A percentile compares a stretch with the other conserved stretches of the same genome.
phyloP scores from a whole-genome alignment of 2,113 vertebrate species.

The Brachyistius frenatus region DNA sequence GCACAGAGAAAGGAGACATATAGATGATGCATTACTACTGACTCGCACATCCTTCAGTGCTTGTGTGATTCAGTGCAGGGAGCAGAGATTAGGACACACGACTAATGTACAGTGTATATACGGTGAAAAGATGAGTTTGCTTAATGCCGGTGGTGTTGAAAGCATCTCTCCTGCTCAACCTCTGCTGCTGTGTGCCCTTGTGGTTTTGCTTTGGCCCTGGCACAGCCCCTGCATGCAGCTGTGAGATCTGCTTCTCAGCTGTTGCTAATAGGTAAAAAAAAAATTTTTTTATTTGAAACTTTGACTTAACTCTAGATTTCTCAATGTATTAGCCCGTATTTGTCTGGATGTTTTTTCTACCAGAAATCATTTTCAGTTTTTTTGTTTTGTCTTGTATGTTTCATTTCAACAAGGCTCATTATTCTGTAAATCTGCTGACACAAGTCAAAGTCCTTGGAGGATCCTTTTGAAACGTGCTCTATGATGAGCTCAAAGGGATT shows the following conservation, averaged over 20 bases:
- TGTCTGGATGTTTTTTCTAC: neutral
- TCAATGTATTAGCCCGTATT: neutral
- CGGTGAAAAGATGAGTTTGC: slow-evolving; percentile 11
- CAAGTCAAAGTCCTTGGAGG: neutral
- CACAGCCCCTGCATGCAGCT: neutral
- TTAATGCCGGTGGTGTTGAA: neutral
- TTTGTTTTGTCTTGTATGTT: neutral
- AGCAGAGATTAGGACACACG: neutral
- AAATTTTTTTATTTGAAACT: slow-evolving; percentile 7
- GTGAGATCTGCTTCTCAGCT: neutral
- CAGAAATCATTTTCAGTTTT: neutral
- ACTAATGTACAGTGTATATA: neutral
- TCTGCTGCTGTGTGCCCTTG: neutral
- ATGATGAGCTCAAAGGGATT: slow-evolving; percentile 5
- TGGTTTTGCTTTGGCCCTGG: neutral
- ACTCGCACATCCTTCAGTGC: neutral
- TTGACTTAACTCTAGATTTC: neutral
- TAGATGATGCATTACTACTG: neutral
- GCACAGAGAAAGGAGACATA: neutral
- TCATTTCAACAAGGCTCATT: neutral
- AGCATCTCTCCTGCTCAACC: neutral
- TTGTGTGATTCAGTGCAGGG: neutral
- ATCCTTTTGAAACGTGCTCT: neutral
- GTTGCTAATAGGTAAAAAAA: neutral
- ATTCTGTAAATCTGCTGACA: neutral